Base-by-base conservation (phyloP, 2,797 vertebrate genomes). In the Scarus forsteni region DNA sequence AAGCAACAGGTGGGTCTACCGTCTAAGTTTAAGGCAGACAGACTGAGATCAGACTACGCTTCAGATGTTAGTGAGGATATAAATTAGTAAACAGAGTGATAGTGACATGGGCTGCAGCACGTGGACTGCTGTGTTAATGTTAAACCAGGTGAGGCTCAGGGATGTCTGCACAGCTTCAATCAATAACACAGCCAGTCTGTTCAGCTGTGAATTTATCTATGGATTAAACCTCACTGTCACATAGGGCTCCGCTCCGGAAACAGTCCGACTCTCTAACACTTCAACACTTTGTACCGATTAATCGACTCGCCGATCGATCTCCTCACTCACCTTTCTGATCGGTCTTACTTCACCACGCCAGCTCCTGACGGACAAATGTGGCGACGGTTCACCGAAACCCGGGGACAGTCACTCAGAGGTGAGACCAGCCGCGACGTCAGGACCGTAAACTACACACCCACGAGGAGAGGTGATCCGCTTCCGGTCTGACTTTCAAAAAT, bases 401-500 rank as follows among this genome's bases (percentile, higher is more conserved):
- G n/a, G 39, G 19, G 12, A 57, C 53, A 39, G 67, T 75, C 72
- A 63, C 62, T 0, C 71, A 67, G 68, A 76, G 72, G 68, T 77
- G 71, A 84, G 42, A 7, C 6, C 56, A 68, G 42, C 13, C 0
- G 11, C 18, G 53, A 51, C 39, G 58, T 44, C 0, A 9, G 8
- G 8, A 4, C 9, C 1, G 7, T 0, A 0, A 10, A 1, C 16
- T 3, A 5, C 53, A 57, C 40, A 7, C 19, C 1, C 9, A 34
- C 43, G 0, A 1, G 1, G 36, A 3, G 18, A 44, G 50, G 10
- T 10, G 0, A 54, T 6, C 51, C 19, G 8, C 5, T 77, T 89
- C 88, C 86, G 77, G 43, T 8, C 5, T 0, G 1, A 0, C 1
- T 65, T 87, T 82, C 81, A 86, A 74, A n/a, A 85, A 57, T 85